A percentile compares a stretch with the other conserved stretches of the same genome.
phyloP scores from a whole-genome alignment of 1,140 invertebrate genomes.

The Drosophila lacertosa region DNA sequence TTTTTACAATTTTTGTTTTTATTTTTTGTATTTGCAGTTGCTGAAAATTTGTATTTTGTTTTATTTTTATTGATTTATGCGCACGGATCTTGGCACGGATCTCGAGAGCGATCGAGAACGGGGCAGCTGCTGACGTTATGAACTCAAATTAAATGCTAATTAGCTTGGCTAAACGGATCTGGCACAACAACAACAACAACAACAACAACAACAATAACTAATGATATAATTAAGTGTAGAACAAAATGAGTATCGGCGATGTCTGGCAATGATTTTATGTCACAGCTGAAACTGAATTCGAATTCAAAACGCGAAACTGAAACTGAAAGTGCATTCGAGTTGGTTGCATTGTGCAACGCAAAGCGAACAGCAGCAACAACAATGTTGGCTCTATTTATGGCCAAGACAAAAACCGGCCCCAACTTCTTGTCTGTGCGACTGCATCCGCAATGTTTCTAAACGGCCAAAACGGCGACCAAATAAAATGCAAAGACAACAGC shows the following conservation, averaged over 20 bases:
- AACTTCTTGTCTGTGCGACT: slow-evolving; percentile 70
- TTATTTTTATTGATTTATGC: slow-evolving; percentile 70
- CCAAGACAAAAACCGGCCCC: slow-evolving; percentile 74
- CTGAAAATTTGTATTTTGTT: background rate
- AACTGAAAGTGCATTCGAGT: slow-evolving; percentile 55
- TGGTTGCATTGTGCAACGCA: slow-evolving; percentile 71
- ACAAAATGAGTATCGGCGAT: slow-evolving; percentile 19
- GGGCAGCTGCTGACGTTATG: slow-evolving; percentile 28
- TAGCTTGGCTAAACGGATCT: slow-evolving; percentile 65
- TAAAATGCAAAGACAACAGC: slow-evolving; percentile 13
- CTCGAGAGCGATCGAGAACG: slow-evolving; percentile 41
- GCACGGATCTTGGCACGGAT: slow-evolving; percentile 68
- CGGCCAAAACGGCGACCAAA: slow-evolving; percentile 43
- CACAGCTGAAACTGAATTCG: slow-evolving; percentile 27
- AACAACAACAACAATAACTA: slow-evolving; percentile 27
- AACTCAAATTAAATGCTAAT: slow-evolving; percentile 69
- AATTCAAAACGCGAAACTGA: slow-evolving; percentile 37
- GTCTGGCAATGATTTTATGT: slow-evolving; percentile 31
- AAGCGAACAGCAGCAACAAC: slow-evolving; percentile 53
- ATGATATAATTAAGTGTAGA: slow-evolving; percentile 56
- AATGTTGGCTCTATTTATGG: slow-evolving; percentile 73
- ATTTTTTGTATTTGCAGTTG: background rate
- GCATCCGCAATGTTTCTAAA: slow-evolving; percentile 80
- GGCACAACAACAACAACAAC: slow-evolving; percentile 27
- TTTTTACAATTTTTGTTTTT: background rate